Percentiles rank a stretch among this genome's conserved stretches.
phyloP scores from a whole-genome alignment of 2,113 vertebrate species.

The Mellivora capensis region DNA sequence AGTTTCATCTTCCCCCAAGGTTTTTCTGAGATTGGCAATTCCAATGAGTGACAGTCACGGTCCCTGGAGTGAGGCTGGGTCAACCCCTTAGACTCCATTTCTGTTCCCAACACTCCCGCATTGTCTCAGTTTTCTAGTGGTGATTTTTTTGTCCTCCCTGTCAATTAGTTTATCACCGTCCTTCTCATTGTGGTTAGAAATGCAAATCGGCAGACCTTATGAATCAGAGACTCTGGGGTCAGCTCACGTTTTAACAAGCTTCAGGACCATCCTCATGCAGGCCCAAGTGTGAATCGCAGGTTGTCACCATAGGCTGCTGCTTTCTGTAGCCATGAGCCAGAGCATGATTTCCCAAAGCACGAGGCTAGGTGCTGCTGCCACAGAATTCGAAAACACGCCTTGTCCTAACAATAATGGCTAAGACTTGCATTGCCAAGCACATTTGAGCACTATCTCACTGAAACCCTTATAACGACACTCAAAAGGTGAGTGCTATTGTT shows the following conservation, averaged over 20 bases:
- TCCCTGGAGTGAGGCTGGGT: neutral
- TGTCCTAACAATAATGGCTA: neutral
- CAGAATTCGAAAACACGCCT: neutral
- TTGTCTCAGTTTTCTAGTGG: neutral
- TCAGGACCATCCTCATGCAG: neutral
- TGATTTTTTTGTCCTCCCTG: neutral
- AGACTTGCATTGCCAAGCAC: neutral
- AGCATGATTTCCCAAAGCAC: neutral
- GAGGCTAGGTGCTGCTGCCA: neutral
- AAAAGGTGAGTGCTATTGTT: neutral
- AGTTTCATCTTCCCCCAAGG: neutral
- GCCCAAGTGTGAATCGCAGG: neutral
- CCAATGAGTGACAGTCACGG: neutral
- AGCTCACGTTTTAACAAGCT: neutral
- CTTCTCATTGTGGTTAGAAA: neutral
- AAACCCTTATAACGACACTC: neutral
- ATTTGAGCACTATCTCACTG: neutral
- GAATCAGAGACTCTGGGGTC: neutral
- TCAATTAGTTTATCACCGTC: neutral
- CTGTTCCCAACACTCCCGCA: neutral
- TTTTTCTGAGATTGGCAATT: neutral
- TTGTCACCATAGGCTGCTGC: neutral
- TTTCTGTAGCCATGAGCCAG: neutral
- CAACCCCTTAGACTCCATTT: neutral
- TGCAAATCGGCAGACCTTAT: neutral